Percentiles rank a stretch among this genome's conserved stretches.
phyloP scores from a whole-genome alignment of 2,797 vertebrate species.

The Fringilla coelebs region DNA sequence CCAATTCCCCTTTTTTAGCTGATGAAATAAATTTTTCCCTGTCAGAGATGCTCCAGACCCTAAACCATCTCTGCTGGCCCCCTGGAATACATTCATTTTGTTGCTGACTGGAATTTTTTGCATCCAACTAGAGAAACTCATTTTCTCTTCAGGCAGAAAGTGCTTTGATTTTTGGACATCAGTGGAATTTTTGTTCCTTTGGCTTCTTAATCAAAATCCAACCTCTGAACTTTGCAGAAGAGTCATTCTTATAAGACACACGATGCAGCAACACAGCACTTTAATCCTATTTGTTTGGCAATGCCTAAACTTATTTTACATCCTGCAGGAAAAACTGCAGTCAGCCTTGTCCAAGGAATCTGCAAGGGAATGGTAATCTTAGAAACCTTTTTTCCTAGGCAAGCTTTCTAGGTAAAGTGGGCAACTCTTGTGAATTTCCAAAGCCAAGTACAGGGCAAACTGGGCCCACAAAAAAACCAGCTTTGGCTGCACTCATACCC shows the following conservation, averaged over 20 bases:
- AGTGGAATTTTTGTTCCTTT: neutral
- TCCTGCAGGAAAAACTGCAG: neutral
- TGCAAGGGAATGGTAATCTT: neutral
- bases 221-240: neutral
- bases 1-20: neutral
- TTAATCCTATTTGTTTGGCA: neutral
- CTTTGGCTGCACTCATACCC: neutral
- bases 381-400: neutral
- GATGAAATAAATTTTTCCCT: neutral
- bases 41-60: neutral
- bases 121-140: neutral
- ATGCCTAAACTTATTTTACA: neutral
- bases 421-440: neutral
- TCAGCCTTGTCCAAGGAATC: neutral
- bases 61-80: neutral
- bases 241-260: neutral
- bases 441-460: neutral
- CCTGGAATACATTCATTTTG: neutral
- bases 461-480: neutral
- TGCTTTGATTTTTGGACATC: neutral
- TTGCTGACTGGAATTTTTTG: neutral
- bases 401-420: neutral
- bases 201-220: neutral
- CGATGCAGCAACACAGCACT: accelerated
- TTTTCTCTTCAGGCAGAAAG: neutral